A percentile compares a stretch with the other conserved stretches of the same genome.
These are phyloP conservation scores for Taeniopygia guttata DNA, from an alignment of 2,797 vertebrate species.

Conservation along the genomic window DNA sequence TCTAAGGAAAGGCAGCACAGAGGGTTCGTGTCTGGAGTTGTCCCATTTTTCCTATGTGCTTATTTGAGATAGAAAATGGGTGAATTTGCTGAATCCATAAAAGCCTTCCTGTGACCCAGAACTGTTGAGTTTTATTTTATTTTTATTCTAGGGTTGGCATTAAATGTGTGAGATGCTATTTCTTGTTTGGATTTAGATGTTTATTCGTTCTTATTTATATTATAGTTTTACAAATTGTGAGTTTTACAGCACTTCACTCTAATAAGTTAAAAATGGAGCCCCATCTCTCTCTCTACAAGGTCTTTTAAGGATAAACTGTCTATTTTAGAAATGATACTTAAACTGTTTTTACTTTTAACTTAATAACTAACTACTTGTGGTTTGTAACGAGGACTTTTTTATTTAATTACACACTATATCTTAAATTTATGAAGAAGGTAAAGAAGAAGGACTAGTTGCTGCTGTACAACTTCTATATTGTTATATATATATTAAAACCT, in stretches of 20 bases:
- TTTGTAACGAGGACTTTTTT: no score
- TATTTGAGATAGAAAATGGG: not conserved
- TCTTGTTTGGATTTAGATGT: not conserved
- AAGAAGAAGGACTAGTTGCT: no score
- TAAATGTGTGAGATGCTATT: not conserved
- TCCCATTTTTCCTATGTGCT: not conserved
- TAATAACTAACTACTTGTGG: no score
- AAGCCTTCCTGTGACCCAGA: not conserved
- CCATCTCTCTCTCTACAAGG: no score
- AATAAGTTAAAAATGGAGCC: not conserved
- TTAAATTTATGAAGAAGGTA: no score
- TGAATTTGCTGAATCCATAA: not conserved
- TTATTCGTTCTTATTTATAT: no score
- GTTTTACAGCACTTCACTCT: not conserved
- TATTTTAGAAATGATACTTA: no score
- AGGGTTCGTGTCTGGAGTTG: accelerated
- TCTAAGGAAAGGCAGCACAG: not conserved
- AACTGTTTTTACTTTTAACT: no score
- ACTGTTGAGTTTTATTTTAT: not conserved
- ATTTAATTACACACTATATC: no score
- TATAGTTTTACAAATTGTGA: not conserved
- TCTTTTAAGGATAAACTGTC: no score
- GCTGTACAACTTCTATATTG: no score
- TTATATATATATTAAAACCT: no score
- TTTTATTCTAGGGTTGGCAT: not conserved